phyloP scores from a whole-genome alignment of 2,113 vertebrate genomes.

The Mugil cephalus region DNA sequence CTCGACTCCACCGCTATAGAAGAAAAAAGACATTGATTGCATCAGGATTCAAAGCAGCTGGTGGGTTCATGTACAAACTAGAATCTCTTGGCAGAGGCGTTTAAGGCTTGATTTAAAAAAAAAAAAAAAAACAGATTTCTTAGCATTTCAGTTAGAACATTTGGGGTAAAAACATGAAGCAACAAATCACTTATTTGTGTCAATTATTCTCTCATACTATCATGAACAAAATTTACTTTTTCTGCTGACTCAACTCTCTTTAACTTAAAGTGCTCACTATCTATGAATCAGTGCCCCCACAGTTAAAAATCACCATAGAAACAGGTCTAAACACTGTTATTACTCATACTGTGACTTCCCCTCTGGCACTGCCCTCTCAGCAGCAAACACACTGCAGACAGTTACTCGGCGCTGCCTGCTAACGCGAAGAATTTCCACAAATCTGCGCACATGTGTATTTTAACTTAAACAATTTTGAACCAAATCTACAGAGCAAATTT shows the following conservation, averaged over 20 bases:
- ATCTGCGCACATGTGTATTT: too few species aligned
- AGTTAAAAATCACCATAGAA: conserved; percentile 9
- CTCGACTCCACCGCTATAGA: conserved; percentile 33
- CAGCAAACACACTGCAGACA: background rate
- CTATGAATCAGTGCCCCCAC: background rate
- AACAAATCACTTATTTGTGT: too few species aligned
- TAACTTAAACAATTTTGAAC: too few species aligned
- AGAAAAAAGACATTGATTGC: conserved; percentile 33
- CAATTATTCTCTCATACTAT: too few species aligned
- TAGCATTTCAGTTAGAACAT: too few species aligned
- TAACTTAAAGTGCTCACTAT: background rate
- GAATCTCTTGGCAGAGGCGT: too few species aligned
- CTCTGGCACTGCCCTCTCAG: background rate
- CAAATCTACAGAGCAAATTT: too few species aligned
- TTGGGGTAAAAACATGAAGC: too few species aligned
- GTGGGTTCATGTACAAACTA: too few species aligned
- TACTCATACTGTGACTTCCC: conserved; percentile 3
- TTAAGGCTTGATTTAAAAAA: too few species aligned
- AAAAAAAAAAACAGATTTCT: too few species aligned
- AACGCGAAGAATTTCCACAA: too few species aligned
- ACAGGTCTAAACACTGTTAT: conserved; percentile 7
- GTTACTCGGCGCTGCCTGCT: rapidly evolving
- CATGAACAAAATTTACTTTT: background rate
- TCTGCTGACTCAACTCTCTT: background rate
- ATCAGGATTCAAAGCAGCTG: background rate